Evolutionary conservation across 1,140 invertebrate species (phyloP).

Genomic region (Drosophila albomicans): DNA sequence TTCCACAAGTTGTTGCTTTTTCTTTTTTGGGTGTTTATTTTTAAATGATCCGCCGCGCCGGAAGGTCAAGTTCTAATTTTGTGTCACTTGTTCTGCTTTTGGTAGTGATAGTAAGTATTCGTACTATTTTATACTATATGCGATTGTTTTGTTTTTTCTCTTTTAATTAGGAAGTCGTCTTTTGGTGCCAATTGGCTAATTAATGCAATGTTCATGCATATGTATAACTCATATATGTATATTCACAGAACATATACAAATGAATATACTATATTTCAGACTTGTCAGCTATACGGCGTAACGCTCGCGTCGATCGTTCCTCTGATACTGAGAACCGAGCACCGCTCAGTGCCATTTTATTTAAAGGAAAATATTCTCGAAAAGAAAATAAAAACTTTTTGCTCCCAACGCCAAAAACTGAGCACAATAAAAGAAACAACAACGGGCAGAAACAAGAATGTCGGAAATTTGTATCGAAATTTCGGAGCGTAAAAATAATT

Average conservation of each 20-base stretch:
- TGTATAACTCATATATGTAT: constrained; percentile 32
- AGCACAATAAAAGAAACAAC: constrained; percentile 8
- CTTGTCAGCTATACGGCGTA: constrained; percentile 50
- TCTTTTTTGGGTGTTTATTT: background rate
- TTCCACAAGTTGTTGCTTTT: constrained; percentile 39
- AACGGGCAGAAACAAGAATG: constrained; percentile 20
- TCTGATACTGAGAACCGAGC: constrained; percentile 66
- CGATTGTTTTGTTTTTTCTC: constrained; percentile 29
- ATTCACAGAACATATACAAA: constrained; percentile 29
- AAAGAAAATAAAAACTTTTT: constrained; percentile 61
- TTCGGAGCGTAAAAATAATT: constrained; percentile 50
- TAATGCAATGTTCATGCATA: constrained; percentile 40
- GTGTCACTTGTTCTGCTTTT: constrained; percentile 22
- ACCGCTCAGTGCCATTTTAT: constrained; percentile 64
- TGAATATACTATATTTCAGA: constrained; percentile 41
- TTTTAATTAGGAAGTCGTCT: constrained; percentile 61
- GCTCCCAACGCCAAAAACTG: background rate
- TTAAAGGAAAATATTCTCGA: constrained; percentile 57
- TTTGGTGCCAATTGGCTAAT: constrained; percentile 49
- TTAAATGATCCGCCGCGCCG: constrained; percentile 12
- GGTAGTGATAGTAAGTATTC: background rate
- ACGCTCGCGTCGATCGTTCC: constrained; percentile 71
- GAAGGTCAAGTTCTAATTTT: constrained; percentile 60
- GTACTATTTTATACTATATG: constrained; percentile 32
- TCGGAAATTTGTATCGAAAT: constrained; percentile 30